Evolutionary conservation across 1,140 invertebrate genomes (phyloP), one percentile per base, ranked within the genome.

Genomic region (Procambarus clarkii): DNA sequence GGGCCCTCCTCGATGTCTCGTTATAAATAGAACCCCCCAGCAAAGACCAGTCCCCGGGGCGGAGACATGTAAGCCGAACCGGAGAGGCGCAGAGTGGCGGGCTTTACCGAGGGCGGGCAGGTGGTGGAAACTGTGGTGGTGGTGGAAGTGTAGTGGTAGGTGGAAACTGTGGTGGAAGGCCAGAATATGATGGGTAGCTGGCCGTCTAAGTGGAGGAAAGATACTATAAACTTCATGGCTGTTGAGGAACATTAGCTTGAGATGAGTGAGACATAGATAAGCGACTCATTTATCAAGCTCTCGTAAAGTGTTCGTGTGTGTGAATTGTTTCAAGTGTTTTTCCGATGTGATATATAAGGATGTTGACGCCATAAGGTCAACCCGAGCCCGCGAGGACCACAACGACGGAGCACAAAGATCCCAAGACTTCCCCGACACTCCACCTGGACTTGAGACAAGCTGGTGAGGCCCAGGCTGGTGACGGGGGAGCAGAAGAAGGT

Each of bases 371-470:
- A 9, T 8, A 9, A 8, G n/a, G 21, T 9, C 8, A 44, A 24
- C 9, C 9, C 9, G 34, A 46, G 5, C 5, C 5, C 3, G 2
- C 8, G 2, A 48, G 77, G 21, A 79, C 76, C 87, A 89, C 44
- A 44, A 89, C 83, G 24, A 64, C 64, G 79, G 87, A 89, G 5
- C 54, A 48, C 60, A 82, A 69, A 7, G 45, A 76, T 79, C 45
- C 64, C 45, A 79, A n/a, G 86, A 34, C 64, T 79, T 50, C 64
- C 87, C 79, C 80, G 48, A 18, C 46, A 48, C 87, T 89, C 46
- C 87, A 81, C 79, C 80, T 81, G 21, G 76, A 78, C 71, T 50
- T 76, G 21, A 71, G 7, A 34, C 69, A n/a, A 8, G 58, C 58
- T 21, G 46, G 11, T 15, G 60, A 74, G 13, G 11, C n/a, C 34